Percentiles rank a stretch among this genome's conserved stretches.
Conservation (phyloP, 2,888 invertebrate genomes). For the Aelia acuminata region DNA sequence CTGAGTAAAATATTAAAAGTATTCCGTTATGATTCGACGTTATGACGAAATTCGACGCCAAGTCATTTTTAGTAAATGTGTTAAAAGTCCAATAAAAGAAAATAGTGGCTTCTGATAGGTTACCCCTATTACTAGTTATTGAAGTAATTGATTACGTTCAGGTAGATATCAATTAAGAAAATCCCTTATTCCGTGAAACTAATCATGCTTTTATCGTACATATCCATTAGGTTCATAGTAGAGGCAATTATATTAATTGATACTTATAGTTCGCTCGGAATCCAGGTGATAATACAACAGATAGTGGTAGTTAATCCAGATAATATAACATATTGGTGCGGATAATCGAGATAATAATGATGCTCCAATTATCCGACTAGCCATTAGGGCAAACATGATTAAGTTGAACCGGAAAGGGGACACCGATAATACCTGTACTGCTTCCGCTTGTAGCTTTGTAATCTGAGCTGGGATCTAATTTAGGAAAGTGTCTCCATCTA, state of each 20-base stretch:
- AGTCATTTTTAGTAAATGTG: no score
- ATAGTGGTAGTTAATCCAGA: not conserved
- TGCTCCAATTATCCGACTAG: not conserved
- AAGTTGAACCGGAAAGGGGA: not conserved
- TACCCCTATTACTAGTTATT: no score
- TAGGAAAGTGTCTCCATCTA: not conserved
- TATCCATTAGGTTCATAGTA: no score
- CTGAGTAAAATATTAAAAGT: no score
- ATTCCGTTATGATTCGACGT: no score
- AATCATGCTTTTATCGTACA: no score
- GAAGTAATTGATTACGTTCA: no score
- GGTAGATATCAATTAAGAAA: no score
- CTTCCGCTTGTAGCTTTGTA: not conserved
- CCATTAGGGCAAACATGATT: not conserved
- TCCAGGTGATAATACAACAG: not conserved
- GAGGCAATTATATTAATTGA: not conserved
- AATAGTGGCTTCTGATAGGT: no score
- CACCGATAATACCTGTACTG: not conserved
- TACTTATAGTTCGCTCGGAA: not conserved
- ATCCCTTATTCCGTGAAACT: no score
- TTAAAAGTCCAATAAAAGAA: no score
- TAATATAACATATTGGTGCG: not conserved
- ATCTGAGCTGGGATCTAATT: not conserved
- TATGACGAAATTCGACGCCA: no score
- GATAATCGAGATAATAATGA: not conserved